These are phyloP conservation scores for Acanthurus leucopareius DNA, from an alignment of 2,797 vertebrate species.

Conservation along the genomic window DNA sequence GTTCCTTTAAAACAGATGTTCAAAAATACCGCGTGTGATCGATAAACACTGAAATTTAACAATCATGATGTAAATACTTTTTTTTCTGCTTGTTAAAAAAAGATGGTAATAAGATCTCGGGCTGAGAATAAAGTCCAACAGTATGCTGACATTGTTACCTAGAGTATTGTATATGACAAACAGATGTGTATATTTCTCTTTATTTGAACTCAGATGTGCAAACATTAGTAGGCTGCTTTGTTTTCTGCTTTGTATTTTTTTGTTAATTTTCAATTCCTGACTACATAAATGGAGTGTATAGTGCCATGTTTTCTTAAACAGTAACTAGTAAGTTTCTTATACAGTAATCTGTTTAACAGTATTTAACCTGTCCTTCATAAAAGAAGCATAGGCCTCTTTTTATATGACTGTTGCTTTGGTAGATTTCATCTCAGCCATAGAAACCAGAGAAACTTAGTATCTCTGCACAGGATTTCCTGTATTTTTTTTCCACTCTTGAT, in stretches of 20 bases:
- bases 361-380: conserved; percentile 45
- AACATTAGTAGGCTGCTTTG: conserved; percentile 37
- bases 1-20: conserved; percentile 23
- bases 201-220: conserved; percentile 40
- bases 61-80: conserved; percentile 57
- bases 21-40: conserved; percentile 29
- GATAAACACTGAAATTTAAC: conserved; percentile 34
- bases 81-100: conserved; percentile 46
- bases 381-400: conserved; percentile 48
- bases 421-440: conserved; percentile 26
- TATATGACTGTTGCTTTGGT: conserved; percentile 53
- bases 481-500: conserved; percentile 43
- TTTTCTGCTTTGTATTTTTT: conserved; percentile 22
- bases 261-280: conserved; percentile 21
- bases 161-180: conserved; percentile 51
- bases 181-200: conserved; percentile 31
- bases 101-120: conserved; percentile 14
- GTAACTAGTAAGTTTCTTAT: conserved; percentile 32
- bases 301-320: conserved; percentile 49
- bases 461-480: conserved; percentile 51
- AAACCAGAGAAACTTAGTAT: conserved; percentile 34
- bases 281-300: conserved; percentile 52
- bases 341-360: conserved; percentile 38
- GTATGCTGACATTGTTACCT: conserved; percentile 21
- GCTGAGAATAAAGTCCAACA: conserved; percentile 6